Evolutionary conservation across 1,140 invertebrate species (phyloP).

Genomic region (Nephila pilipes): DNA sequence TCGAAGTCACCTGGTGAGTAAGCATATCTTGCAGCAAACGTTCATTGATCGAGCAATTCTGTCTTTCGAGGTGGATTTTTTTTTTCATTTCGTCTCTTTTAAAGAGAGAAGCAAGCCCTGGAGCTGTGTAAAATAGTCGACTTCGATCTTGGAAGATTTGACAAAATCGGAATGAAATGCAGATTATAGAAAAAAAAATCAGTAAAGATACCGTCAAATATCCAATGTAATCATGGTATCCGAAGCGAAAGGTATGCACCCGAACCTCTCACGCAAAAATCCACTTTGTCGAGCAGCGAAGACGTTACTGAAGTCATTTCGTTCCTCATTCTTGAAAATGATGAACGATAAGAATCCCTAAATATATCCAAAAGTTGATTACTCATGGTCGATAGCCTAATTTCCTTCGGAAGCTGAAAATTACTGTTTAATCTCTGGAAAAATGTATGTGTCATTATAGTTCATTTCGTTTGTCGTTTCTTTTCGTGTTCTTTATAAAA

Average conservation of each 20-base stretch:
- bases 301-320: background rate
- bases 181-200: slow-evolving; percentile 17
- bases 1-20: slow-evolving; percentile 33
- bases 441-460: background rate
- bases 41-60: slow-evolving; percentile 35
- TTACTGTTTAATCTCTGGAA: background rate
- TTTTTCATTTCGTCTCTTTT: background rate
- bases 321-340: slow-evolving; percentile 3
- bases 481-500: background rate
- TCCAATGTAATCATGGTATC: background rate
- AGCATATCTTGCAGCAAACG: background rate
- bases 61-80: background rate
- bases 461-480: background rate
- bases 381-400: background rate
- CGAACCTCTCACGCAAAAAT: background rate
- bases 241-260: background rate
- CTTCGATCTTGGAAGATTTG: slow-evolving; percentile 1
- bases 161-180: slow-evolving; percentile 9
- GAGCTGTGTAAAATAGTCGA: slow-evolving; percentile 4
- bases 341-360: background rate
- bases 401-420: background rate
- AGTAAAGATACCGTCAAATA: background rate
- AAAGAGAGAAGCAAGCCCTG: background rate
- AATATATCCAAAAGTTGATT: background rate
- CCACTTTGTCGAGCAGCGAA: background rate